Conservation (phyloP, 2,113 vertebrate genomes). For the Willisornis vidua region DNA sequence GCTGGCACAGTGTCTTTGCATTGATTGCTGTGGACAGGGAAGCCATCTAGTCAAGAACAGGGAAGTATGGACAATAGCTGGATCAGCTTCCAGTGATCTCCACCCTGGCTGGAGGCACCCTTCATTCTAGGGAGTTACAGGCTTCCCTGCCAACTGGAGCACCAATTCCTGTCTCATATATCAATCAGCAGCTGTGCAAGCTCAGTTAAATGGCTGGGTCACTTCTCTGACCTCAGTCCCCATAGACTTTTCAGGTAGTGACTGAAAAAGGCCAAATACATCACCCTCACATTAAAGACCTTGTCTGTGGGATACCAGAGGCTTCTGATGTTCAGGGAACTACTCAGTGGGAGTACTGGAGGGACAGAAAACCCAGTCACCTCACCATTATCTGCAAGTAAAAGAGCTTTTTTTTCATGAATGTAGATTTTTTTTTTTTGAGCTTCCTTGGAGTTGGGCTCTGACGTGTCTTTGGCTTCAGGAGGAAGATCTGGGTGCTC, state of each 20-base stretch:
- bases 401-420: background rate
- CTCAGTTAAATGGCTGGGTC: background rate
- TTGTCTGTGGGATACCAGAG: background rate
- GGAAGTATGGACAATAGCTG: slow-evolving; percentile 19
- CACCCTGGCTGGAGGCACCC: slow-evolving; percentile 22
- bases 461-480: background rate
- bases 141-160: background rate
- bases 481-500: background rate
- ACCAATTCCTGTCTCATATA: background rate
- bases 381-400: background rate
- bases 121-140: background rate
- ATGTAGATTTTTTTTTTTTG: background rate
- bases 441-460: background rate
- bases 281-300: background rate
- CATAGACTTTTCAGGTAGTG: background rate
- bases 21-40: background rate
- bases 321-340: background rate
- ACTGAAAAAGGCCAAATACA: background rate
- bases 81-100: background rate
- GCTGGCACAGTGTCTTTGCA: background rate
- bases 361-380: background rate
- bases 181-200: background rate
- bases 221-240: background rate
- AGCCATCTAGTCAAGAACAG: background rate
- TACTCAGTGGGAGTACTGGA: background rate